phyloP scores from a whole-genome alignment of 53 echinoderm and acorn worm genomes.

The Astropecten irregularis region DNA sequence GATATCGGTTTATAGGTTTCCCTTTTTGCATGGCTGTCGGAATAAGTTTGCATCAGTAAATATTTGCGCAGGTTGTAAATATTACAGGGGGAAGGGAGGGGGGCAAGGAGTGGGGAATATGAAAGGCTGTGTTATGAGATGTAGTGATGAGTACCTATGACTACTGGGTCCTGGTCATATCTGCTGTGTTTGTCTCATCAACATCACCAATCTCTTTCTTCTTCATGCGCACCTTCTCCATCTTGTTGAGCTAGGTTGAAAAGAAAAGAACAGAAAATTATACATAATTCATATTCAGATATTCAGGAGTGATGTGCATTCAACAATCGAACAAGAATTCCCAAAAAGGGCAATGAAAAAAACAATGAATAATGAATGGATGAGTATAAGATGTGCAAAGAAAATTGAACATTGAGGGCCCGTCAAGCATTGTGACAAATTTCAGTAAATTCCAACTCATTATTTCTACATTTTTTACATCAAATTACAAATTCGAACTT shows the following conservation, averaged over 20 bases:
- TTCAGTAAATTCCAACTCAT: too few species aligned
- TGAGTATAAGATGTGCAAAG: too few species aligned
- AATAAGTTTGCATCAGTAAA: background rate
- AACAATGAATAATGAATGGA: too few species aligned
- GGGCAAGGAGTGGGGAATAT: background rate
- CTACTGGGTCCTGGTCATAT: slow-evolving; percentile 17
- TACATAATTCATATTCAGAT: background rate
- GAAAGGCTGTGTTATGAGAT: slow-evolving; percentile 29
- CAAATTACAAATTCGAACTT: too few species aligned
- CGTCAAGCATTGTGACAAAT: too few species aligned
- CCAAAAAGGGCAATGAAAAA: too few species aligned
- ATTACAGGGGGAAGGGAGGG: background rate
- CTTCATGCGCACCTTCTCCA: slow-evolving; percentile 16
- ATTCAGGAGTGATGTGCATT: background rate
- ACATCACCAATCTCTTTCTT: slow-evolving; percentile 10
- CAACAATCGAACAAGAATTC: background rate
- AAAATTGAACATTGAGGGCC: too few species aligned
- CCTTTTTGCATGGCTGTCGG: background rate
- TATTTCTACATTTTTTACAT: too few species aligned
- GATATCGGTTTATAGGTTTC: too few species aligned
- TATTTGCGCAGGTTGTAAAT: slow-evolving; percentile 14
- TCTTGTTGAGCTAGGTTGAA: background rate
- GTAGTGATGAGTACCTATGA: background rate
- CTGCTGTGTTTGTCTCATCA: background rate
- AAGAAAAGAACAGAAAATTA: background rate